Base-by-base conservation (phyloP, 2,113 vertebrate species). In the Toxotes chatareus region DNA sequence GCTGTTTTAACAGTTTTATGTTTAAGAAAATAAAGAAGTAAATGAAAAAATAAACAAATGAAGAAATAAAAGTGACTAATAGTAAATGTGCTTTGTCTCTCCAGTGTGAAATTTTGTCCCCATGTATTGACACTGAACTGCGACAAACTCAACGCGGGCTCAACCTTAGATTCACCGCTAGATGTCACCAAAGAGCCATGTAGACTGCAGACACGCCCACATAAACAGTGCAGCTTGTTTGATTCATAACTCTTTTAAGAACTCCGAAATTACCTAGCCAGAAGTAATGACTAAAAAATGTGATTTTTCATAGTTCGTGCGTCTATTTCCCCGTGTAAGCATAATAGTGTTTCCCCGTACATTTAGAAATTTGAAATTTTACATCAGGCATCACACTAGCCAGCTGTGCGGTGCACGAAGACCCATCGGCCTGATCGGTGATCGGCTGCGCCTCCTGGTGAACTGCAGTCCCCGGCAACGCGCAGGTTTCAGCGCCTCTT, bases 331-430 rank as follows among this genome's bases (percentile, higher is more conserved):
- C 0, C 8, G 1, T 60, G 31, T 21, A 42, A 9, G 7, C 11
- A 38, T 7, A 8, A 9, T 1, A 12, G 14, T 14, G 13, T 4
- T 8, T 31, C 8, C 27, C 7, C 21, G 1, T 17, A 17, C 1
- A 5, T 0, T 32, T 34, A 2, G 13, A 36, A 1, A 31, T 7
- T 60, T 4, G 21, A n/a, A 0, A 77, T 93, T 93, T 93, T 88
- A 34, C 56, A 51, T 91, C 94, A 93, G 95, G 95, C 94, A 93
- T 23, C 71, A 0, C 38, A 16, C 12, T 53, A 89, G 94, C 55
- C 73, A 91, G 72, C 94, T 95, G 95, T 95, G 94, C 94, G 90
- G 92, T 78, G 90, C 67, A 64, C 64, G 80, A 95, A 83, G 94
- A 93, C 93, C 93, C 84, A 31, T 86, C 63, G 86, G 89, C 76